phyloP scores from a whole-genome alignment of 1,140 invertebrate genomes.

The Lasioglossum baleicum region DNA sequence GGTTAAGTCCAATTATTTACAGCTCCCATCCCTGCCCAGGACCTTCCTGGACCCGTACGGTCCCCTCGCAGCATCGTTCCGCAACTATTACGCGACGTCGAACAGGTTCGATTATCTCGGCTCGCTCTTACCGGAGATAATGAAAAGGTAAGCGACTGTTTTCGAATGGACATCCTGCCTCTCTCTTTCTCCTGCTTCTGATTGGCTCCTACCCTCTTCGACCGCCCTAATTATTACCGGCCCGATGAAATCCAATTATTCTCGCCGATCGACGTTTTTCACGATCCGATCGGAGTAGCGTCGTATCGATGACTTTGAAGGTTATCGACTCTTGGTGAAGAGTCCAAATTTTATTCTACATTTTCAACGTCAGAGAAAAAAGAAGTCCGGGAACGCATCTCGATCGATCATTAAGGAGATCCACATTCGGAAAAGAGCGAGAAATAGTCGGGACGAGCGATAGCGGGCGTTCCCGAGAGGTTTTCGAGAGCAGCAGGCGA shows the following conservation, averaged over 20 bases:
- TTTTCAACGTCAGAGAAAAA: too few species aligned
- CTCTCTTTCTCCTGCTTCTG: neutral
- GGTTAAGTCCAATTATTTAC: constrained; percentile 58
- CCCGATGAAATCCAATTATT: constrained; percentile 42
- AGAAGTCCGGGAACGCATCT: too few species aligned
- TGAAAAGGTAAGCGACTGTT: constrained; percentile 22
- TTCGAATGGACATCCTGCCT: neutral
- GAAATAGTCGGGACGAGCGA: neutral
- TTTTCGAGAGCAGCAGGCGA: neutral
- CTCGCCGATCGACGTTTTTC: constrained; percentile 14
- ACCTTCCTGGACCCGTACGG: neutral
- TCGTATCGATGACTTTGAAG: too few species aligned
- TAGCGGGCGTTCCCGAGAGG: neutral
- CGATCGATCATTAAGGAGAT: too few species aligned
- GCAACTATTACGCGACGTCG: neutral
- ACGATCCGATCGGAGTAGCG: too few species aligned
- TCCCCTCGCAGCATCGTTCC: neutral
- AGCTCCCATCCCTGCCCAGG: neutral
- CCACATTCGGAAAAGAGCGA: too few species aligned
- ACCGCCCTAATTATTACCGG: constrained; percentile 12
- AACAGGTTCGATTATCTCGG: constrained; percentile 13
- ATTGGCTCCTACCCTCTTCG: too few species aligned
- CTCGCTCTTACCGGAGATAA: neutral
- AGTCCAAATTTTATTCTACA: too few species aligned
- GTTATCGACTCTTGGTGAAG: too few species aligned